Conservation (phyloP, 2,888 invertebrate genomes). For the Choristoneura rosaceana region DNA sequence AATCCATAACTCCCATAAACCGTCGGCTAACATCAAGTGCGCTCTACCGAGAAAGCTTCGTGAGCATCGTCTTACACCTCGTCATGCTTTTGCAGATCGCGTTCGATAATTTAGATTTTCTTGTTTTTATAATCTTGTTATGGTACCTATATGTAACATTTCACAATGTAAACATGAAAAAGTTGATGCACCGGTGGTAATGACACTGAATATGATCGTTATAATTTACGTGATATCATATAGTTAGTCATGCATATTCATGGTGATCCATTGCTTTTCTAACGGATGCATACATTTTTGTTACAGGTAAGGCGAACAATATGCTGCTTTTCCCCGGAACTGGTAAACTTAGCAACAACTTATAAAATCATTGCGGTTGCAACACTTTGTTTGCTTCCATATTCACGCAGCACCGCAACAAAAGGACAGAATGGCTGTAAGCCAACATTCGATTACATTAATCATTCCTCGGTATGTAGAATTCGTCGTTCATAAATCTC, state of each 20-base stretch:
- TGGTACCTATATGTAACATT: conserved; percentile 37
- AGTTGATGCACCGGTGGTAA: conserved; percentile 24
- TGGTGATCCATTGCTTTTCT: conserved; percentile 13
- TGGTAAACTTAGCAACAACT: conserved; percentile 30
- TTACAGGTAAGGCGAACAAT: conserved; percentile 63
- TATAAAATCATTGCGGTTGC: background rate
- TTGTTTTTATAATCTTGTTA: conserved; percentile 54
- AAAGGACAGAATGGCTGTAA: conserved; percentile 64
- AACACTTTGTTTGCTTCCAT: conserved; percentile 36
- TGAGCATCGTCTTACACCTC: conserved; percentile 50
- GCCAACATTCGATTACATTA: conserved; percentile 71
- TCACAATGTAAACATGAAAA: conserved; percentile 36
- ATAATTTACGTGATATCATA: conserved; percentile 22
- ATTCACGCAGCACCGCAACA: conserved; percentile 64
- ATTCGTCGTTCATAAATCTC: conserved; percentile 65
- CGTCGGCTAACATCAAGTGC: conserved; percentile 67
- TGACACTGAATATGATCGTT: conserved; percentile 22
- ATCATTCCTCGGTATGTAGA: conserved; percentile 69
- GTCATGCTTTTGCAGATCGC: conserved; percentile 66
- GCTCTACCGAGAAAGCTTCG: conserved; percentile 73
- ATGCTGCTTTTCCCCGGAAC: conserved; percentile 13
- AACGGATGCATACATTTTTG: conserved; percentile 50
- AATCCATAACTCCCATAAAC: conserved; percentile 62
- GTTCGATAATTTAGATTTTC: conserved; percentile 63
- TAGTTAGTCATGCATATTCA: conserved; percentile 13